Evolutionary conservation across 1,140 invertebrate genomes (phyloP).

Genomic region (Luehdorfia chinensis): DNA sequence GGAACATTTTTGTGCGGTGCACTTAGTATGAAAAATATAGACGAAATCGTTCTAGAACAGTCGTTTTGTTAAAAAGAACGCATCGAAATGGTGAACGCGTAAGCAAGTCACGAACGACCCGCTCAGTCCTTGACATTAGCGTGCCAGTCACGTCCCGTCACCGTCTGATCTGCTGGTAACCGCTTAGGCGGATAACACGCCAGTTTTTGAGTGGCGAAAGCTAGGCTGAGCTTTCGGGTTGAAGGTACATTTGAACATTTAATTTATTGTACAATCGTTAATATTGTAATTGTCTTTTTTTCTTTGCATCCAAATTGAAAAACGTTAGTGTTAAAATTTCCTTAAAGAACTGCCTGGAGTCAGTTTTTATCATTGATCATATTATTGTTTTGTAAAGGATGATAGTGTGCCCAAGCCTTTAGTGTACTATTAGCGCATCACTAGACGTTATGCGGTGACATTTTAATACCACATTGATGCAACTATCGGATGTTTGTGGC

Average conservation of each 20-base stretch:
- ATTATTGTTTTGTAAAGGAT: too few relatives aligned
- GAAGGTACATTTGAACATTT: not conserved
- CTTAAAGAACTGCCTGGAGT: too few relatives aligned
- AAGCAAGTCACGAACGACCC: not conserved
- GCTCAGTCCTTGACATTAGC: conserved; percentile 23
- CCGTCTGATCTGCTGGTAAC: conserved; percentile 4
- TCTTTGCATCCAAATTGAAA: too few relatives aligned
- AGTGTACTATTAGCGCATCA: not conserved
- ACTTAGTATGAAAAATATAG: too few relatives aligned
- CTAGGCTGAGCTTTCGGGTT: not conserved
- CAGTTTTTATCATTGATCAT: too few relatives aligned
- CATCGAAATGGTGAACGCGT: not conserved
- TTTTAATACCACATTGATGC: conserved; percentile 14
- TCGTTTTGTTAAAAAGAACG: not conserved
- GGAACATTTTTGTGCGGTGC: too few relatives aligned
- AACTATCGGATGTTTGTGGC: conserved; percentile 2
- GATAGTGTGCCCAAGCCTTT: not conserved
- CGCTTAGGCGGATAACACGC: conserved; percentile 4
- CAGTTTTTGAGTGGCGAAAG: not conserved
- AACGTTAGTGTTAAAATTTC: not conserved
- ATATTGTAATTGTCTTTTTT: not conserved
- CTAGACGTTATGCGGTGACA: conserved; percentile 11
- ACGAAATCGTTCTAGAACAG: too few relatives aligned
- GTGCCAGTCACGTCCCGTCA: conserved; percentile 18
- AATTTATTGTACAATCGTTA: not conserved